Base-by-base conservation (phyloP, 2,797 vertebrate genomes). In the Smutsia gigantea region DNA sequence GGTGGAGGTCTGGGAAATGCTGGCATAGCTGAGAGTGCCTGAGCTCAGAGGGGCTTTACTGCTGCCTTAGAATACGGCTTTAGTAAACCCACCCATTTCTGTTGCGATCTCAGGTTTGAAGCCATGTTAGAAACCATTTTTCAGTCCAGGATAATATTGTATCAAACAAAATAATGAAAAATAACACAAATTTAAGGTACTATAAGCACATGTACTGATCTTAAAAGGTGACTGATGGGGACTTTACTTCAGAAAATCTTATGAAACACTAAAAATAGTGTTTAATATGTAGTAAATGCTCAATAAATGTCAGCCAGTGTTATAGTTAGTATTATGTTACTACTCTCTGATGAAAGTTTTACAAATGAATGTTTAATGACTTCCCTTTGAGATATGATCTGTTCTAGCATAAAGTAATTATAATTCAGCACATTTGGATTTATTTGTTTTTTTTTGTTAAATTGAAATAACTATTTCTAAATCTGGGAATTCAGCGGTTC, bases 191-290 rank as follows among this genome's bases (percentile, higher is more conserved):
- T 74, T 93, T 31, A 61, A 78, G 39, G 72, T 55, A 79, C 34
- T 79, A 53, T 75, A 25, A 90, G 51, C 29, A 69, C 25, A 92
- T 31, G 11, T 79, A 66, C 59, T 95, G 42, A 71, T 75, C 18
- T 68, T 93, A 63, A 87, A 46, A 59, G 87, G 77, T 84, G 85
- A 64, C 57, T 57, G 34, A 29, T 51, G 93, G 31, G 21, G 49
- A 61, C 49, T 96, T 90, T 55, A 46, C 31, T 96, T 93, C 46
- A 79, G 90, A 90, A 95, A 74, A 53, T 63, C 31, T 57, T 46
- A 39, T 66, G 25, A 90, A 92, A 87, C 61, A 39, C 4, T 46
- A 49, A 93, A 37, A 72, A 55, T 3, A 57, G 21, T 74, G 15
- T 75, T 15, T 57, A 27, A 11, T 8, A 23, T 21, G n/a, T 85